Conservation (phyloP, 2,113 vertebrate species). For the Cryptomyrus ogoouensis region DNA sequence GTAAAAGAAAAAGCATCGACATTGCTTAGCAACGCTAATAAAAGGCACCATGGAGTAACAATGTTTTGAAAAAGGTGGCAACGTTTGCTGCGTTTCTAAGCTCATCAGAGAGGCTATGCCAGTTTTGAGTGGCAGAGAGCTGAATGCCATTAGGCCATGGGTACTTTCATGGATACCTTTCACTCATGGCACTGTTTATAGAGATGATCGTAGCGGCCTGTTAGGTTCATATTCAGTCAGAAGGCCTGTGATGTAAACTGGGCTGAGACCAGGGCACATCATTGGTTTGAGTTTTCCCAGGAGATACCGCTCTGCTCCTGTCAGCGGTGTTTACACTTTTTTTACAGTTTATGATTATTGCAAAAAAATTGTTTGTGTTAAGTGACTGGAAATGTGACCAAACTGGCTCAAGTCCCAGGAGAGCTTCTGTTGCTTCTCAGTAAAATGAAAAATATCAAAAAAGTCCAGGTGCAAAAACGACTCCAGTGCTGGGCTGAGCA, state of each 20-base stretch:
- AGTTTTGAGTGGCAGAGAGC: neutral
- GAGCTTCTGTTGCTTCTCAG: neutral
- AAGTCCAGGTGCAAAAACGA: neutral
- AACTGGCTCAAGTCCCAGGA: neutral
- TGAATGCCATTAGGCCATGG: neutral
- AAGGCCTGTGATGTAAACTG: neutral
- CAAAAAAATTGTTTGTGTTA: neutral
- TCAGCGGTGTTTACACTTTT: neutral
- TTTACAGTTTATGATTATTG: neutral
- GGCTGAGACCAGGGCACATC: neutral
- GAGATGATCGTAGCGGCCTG: too few relatives aligned
- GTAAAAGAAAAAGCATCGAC: neutral
- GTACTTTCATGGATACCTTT: too few relatives aligned
- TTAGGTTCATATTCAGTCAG: neutral
- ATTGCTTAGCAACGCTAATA: neutral
- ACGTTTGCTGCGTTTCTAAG: neutral
- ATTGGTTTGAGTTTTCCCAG: neutral
- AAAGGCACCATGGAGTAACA: neutral
- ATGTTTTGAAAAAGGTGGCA: neutral
- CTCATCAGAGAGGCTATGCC: neutral
- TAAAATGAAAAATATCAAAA: neutral
- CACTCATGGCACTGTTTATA: too few relatives aligned
- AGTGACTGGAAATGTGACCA: neutral
- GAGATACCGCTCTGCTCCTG: neutral
- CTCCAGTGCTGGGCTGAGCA: neutral